phyloP scores from a whole-genome alignment of 2,113 vertebrate genomes.

The Pelvicachromis taeniatus region DNA sequence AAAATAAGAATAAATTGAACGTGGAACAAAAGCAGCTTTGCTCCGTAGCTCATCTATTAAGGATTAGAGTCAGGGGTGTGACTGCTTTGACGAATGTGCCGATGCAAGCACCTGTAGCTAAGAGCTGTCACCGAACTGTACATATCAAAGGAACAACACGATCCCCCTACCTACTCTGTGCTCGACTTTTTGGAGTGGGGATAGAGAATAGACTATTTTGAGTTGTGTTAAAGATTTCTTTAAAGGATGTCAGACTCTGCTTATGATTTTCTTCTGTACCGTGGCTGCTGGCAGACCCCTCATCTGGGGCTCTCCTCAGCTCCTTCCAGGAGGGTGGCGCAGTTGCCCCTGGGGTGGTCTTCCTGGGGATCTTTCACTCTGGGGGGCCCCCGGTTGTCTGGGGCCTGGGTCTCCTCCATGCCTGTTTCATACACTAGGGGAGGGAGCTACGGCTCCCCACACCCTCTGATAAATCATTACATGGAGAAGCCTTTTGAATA shows the following conservation, averaged over 20 bases:
- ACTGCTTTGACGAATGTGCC: background rate
- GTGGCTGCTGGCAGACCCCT: too few relatives aligned
- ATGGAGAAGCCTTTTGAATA: too few relatives aligned
- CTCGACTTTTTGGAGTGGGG: background rate
- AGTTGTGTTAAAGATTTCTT: background rate
- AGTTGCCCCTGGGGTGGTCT: too few relatives aligned
- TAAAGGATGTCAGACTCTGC: background rate
- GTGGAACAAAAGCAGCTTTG: background rate
- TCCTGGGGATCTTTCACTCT: too few relatives aligned
- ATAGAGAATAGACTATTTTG: background rate
- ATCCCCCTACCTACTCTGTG: background rate
- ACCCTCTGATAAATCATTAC: too few relatives aligned
- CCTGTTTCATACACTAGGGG: too few relatives aligned
- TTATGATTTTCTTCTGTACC: too few relatives aligned
- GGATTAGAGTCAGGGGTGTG: background rate
- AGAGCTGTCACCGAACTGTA: background rate
- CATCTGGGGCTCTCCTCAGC: too few relatives aligned
- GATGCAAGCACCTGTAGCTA: background rate
- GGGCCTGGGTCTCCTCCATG: too few relatives aligned
- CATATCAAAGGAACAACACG: background rate
- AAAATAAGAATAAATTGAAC: fast-evolving
- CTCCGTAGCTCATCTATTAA: background rate
- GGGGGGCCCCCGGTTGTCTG: too few relatives aligned
- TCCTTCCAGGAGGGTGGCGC: too few relatives aligned
- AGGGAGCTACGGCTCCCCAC: too few relatives aligned